Evolutionary conservation across 2,797 vertebrate genomes (phyloP).

Genomic region (Gallirallus australis): DNA sequence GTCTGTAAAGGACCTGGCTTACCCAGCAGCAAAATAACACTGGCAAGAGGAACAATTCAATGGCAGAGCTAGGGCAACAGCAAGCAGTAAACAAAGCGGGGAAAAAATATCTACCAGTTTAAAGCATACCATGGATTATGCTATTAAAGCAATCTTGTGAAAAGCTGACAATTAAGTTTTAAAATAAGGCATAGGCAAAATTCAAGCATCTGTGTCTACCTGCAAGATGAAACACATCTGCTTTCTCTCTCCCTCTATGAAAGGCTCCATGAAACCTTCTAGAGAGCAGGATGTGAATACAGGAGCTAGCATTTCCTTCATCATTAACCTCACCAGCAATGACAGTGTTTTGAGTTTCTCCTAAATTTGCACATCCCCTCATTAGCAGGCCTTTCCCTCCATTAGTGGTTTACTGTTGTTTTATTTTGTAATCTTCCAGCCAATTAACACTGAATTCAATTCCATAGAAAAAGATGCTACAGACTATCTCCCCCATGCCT

Average conservation of each 20-base stretch:
- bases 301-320: background rate
- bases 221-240: accelerated
- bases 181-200: background rate
- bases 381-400: background rate
- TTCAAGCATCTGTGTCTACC: background rate
- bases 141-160: background rate
- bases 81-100: background rate
- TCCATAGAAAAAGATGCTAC: background rate
- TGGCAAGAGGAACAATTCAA: background rate
- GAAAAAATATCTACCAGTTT: background rate
- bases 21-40: background rate
- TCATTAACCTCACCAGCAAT: background rate
- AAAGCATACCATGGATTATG: background rate
- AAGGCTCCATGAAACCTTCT: background rate
- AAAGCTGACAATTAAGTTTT: background rate
- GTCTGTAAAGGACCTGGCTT: background rate
- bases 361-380: background rate
- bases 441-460: slow-evolving; percentile 54
- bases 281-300: background rate
- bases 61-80: background rate
- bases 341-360: background rate
- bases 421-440: background rate
- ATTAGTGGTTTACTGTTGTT: background rate
- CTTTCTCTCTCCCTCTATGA: background rate
- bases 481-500: background rate